Base-by-base conservation (phyloP, 2,888 invertebrate species). In the Teleogryllus oceanicus region DNA sequence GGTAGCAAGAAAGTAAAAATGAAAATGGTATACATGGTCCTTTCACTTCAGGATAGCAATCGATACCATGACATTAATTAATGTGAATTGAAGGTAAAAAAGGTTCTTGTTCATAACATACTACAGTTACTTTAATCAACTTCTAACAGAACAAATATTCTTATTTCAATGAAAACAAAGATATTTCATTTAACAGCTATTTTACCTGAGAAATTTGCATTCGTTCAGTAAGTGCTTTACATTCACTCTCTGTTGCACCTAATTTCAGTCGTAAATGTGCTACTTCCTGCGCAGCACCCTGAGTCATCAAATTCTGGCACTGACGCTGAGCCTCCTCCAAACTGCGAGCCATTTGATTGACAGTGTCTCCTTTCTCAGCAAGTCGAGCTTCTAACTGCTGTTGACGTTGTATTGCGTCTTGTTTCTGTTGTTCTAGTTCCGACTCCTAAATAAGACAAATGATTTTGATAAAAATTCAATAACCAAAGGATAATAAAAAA, bases 351-450 rank as follows among this genome's bases (percentile, higher is more conserved):
- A 93, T 83, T 76, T 90, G 88, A 85, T 92, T 92, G 81, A 92
- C 91, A 20, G 90, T 90, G 0, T 89, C 88, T 0, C 90, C 90
- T 82, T 92, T 92, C 75, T 92, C 92, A 77, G 91, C 88, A 76
- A 92, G 84, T 82, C 92, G 87, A 5, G 88, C 87, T 84, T 92
- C 92, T 79, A 92, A 90, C 21, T 90, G 90, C 82, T 89, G 87
- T 78, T 85, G 62, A 4, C 62, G 62, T 62, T n/a, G 13, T 8
- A 62, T 62, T 62, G 62, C 62, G 5, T 62, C 62, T n/a, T 62
- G 62, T n/a, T 62, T 62, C 62, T 62, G 62, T n/a, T 62, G 62
- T n/a, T 62, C 62, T 1, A 62, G 62, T 16, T 62, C 62, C 5
- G 62, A 5, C n/a, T 62, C 62, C 62, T 62, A n/a, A 62, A 18